Percentiles rank a stretch among this genome's conserved stretches.
phyloP scores from a whole-genome alignment of 2,797 vertebrate species.

The Tachyglossus aculeatus region DNA sequence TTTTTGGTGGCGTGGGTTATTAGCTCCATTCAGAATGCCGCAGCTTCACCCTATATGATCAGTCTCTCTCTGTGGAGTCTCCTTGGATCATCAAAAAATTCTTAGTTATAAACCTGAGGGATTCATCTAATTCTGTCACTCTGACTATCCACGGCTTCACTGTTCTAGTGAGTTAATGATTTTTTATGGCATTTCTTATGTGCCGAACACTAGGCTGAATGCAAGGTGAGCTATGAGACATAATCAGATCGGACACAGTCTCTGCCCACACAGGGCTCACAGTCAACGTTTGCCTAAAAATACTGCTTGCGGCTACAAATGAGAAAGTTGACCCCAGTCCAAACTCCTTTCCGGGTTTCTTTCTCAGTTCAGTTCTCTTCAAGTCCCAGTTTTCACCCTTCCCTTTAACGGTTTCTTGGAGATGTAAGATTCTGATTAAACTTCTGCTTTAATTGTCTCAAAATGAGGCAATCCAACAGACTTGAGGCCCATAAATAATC shows the following conservation, averaged over 20 bases:
- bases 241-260: too few species aligned
- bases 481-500: constrained; percentile 47
- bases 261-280: too few species aligned
- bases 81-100: constrained; percentile 51
- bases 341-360: too few species aligned
- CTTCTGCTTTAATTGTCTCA: constrained; percentile 42
- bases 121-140: constrained; percentile 14
- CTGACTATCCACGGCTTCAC: background rate
- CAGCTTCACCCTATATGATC: constrained; percentile 37
- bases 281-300: too few species aligned
- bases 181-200: background rate
- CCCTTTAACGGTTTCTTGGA: constrained; percentile 38
- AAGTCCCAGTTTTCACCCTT: too few species aligned
- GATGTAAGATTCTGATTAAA: constrained; percentile 36
- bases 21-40: constrained; percentile 1
- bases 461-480: constrained; percentile 36
- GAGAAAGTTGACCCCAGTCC: too few species aligned
- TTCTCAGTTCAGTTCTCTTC: too few species aligned
- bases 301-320: too few species aligned
- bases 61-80: constrained; percentile 46
- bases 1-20: constrained; percentile 13
- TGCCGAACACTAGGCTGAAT: too few species aligned
- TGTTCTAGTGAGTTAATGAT: too few species aligned
- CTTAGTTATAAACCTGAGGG: constrained; percentile 50
- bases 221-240: too few species aligned